phyloP scores from a whole-genome alignment of 2,797 vertebrate species.

The Centroberyx gerrardi region DNA sequence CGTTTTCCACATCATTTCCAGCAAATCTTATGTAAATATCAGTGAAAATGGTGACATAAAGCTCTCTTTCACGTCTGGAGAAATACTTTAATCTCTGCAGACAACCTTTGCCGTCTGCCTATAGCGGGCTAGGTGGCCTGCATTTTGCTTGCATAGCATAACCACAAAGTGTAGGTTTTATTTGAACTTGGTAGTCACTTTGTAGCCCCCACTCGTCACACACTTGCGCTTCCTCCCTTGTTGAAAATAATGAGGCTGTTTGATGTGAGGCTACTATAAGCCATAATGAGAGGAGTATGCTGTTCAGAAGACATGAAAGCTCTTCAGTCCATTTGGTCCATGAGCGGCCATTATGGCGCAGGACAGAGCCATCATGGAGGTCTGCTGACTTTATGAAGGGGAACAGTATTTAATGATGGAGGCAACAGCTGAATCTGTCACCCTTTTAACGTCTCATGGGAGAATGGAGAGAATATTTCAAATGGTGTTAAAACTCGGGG shows the following conservation, averaged over 20 bases:
- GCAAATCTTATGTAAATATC: constrained; percentile 34
- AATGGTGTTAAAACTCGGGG: constrained; percentile 60
- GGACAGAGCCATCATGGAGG: constrained; percentile 69
- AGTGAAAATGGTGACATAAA: constrained; percentile 21
- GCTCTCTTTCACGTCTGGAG: constrained; percentile 37
- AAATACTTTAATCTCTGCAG: constrained; percentile 57
- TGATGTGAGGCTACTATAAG: constrained; percentile 77
- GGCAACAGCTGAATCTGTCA: constrained; percentile 69
- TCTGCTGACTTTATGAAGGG: constrained; percentile 69
- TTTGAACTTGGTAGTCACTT: constrained; percentile 80
- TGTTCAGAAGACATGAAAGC: constrained; percentile 83
- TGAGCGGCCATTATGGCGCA: constrained; percentile 69
- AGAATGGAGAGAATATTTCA: constrained; percentile 65
- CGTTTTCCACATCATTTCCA: constrained; percentile 28
- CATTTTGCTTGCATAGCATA: constrained; percentile 60
- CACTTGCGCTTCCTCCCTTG: constrained; percentile 63
- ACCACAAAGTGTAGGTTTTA: constrained; percentile 66
- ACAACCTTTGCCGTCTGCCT: neutral
- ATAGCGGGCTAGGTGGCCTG: neutral
- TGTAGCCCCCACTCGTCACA: constrained; percentile 70
- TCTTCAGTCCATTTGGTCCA: constrained; percentile 82
- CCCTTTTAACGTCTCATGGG: constrained; percentile 69
- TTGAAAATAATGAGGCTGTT: constrained; percentile 84
- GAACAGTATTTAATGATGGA: constrained; percentile 74
- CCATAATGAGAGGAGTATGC: constrained; percentile 80